A percentile compares a stretch with the other conserved stretches of the same genome.
Conservation (phyloP, 2,888 invertebrate genomes). For the Nephrotoma flavescens region DNA sequence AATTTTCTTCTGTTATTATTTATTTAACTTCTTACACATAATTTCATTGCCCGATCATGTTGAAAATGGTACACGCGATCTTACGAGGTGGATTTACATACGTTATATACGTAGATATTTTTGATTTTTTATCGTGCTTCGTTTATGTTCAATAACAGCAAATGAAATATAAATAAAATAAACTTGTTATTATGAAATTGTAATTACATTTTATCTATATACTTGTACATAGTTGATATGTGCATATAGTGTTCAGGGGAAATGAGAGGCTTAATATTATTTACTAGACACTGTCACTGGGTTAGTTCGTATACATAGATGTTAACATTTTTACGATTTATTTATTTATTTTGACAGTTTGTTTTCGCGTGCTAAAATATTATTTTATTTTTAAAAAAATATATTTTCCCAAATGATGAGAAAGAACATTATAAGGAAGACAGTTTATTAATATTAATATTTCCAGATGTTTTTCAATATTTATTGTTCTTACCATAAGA, state of each 20-base stretch:
- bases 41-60: not conserved
- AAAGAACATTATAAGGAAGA: not conserved
- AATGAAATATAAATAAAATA: not conserved
- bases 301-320: not conserved
- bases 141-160: not conserved
- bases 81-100: not conserved
- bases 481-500: not conserved
- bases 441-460: not conserved
- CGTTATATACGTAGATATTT: not conserved
- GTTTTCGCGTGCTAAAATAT: not conserved
- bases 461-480: not conserved
- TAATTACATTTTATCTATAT: not conserved
- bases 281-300: not conserved
- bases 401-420: not conserved
- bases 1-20: not conserved
- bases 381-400: not conserved
- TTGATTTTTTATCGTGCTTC: not conserved
- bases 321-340: not conserved
- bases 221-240: not conserved
- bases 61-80: not conserved
- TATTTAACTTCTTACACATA: not conserved
- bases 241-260: not conserved
- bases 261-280: not conserved
- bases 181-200: not conserved
- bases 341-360: not conserved